phyloP scores from a whole-genome alignment of 2,888 invertebrate genomes.

The Perizoma flavofasciatum region DNA sequence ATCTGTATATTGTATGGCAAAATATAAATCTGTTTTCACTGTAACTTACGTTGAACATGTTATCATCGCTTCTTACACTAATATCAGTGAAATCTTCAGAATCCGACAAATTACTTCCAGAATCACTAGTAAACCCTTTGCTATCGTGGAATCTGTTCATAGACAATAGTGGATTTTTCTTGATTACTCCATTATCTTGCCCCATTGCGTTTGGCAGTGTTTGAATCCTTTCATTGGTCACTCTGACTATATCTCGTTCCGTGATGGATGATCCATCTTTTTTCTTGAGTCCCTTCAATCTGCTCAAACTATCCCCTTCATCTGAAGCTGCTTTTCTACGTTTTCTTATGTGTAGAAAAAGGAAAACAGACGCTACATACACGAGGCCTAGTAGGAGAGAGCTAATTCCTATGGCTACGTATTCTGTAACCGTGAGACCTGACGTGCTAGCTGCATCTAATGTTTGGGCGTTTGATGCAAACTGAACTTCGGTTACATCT shows the following conservation, averaged over 20 bases:
- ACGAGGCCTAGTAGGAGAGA: constrained; percentile 93
- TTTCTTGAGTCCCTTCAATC: constrained; percentile 65
- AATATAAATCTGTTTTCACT: background rate
- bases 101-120: constrained; percentile 86
- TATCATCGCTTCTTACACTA: constrained; percentile 63
- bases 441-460: constrained; percentile 79
- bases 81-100: constrained; percentile 84
- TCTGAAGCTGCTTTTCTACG: constrained; percentile 79
- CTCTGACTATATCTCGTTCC: constrained; percentile 74
- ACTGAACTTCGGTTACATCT: constrained; percentile 93
- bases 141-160: constrained; percentile 85
- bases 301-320: constrained; percentile 68
- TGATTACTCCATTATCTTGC: constrained; percentile 88
- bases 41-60: constrained; percentile 60
- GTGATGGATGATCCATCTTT: constrained; percentile 72
- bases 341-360: constrained; percentile 91
- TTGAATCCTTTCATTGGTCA: constrained; percentile 71
- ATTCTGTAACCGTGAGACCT: constrained; percentile 89
- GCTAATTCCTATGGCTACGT: constrained; percentile 92
- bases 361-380: constrained; percentile 93
- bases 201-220: constrained; percentile 70
- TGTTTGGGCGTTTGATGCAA: constrained; percentile 86
- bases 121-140: constrained; percentile 74
- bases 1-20: too few species aligned
- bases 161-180: constrained; percentile 89